Evolutionary conservation across 2,797 vertebrate species (phyloP).

Genomic region (Meriones psammophilus): DNA sequence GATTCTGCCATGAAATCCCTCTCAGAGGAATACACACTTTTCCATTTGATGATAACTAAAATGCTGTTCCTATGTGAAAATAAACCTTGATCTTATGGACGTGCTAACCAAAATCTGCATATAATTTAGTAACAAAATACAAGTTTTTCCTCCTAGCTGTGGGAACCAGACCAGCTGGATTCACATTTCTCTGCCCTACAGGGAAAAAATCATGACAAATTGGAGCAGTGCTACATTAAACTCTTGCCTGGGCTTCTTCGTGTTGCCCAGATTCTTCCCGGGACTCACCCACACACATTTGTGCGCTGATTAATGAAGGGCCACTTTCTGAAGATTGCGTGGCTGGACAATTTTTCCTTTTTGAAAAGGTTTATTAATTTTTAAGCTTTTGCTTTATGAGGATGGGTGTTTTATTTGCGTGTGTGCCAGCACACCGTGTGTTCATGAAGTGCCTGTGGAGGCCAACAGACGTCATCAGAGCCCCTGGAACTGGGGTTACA

Average conservation of each 20-base stretch:
- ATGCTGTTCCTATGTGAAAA: conserved; percentile 48
- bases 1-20: not conserved
- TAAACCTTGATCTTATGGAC: not conserved
- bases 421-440: not conserved
- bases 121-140: conserved; percentile 24
- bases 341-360: not conserved
- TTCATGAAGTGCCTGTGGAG: not conserved
- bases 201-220: not conserved
- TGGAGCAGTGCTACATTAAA: not conserved
- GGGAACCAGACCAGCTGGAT: not conserved
- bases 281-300: too few species aligned
- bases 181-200: not conserved
- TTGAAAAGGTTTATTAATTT: not conserved
- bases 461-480: not conserved
- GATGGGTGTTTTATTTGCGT: too few species aligned
- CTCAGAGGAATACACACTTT: conserved; percentile 47
- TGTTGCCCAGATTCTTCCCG: not conserved
- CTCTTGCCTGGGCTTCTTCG: not conserved
- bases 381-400: not conserved
- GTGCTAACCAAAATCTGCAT: not conserved
- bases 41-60: not conserved
- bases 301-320: not conserved
- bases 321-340: not conserved
- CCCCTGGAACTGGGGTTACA: not conserved
- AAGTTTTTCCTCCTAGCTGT: not conserved